Evolutionary conservation across 2,888 invertebrate genomes (phyloP).

Genomic region (Stenotaenia linearis): DNA sequence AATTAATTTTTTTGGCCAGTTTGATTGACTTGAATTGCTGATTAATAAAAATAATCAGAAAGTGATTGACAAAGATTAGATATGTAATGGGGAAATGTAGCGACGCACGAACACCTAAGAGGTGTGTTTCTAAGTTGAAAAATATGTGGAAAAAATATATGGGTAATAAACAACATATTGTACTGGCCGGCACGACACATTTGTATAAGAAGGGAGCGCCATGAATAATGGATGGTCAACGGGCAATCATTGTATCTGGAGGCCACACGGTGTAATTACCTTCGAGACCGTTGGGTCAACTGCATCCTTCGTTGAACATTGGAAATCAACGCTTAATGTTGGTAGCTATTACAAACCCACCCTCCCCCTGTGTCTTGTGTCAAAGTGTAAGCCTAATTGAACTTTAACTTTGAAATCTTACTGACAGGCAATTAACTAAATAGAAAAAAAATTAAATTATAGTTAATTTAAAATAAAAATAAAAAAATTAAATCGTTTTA

Average conservation of each 20-base stretch:
- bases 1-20: too few species aligned
- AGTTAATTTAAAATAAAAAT: neutral
- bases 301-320: constrained; percentile 20
- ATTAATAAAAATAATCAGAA: neutral
- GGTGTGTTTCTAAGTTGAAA: neutral
- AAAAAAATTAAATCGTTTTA: neutral
- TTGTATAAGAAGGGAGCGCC: constrained; percentile 2
- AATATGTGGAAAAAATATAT: neutral
- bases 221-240: constrained; percentile 26
- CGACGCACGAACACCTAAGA: neutral
- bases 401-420: neutral
- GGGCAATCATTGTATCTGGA: constrained; percentile 8
- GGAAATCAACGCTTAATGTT: constrained; percentile 24
- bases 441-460: neutral
- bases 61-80: neutral
- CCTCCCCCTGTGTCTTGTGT: neutral
- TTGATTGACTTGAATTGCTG: neutral
- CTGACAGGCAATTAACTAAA: neutral
- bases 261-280: neutral
- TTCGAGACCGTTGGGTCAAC: constrained; percentile 15
- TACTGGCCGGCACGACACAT: neutral
- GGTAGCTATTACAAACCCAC: neutral
- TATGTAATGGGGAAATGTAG: neutral
- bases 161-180: neutral
- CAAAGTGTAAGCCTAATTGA: neutral